Conservation (phyloP, 2,113 vertebrate genomes). For the Fukomys damarensis region DNA sequence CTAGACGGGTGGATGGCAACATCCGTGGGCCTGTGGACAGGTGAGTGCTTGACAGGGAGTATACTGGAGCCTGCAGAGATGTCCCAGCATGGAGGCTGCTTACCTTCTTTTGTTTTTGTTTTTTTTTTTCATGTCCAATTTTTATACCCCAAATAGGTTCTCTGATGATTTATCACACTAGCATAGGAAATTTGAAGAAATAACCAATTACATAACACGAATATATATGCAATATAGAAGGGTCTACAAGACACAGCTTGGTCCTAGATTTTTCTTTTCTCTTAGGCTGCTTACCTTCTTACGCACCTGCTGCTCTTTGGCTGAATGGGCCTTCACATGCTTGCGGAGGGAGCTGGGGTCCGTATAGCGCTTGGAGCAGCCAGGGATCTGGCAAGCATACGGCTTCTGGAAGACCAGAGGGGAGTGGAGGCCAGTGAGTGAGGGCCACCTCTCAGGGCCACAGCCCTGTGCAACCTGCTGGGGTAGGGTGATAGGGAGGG, state of each 20-base stretch:
- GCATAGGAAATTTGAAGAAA: constrained; percentile 72
- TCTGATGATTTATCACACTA: constrained; percentile 71
- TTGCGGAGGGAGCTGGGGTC: constrained; percentile 99
- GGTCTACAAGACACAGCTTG: constrained; percentile 68
- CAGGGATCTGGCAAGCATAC: constrained; percentile 98
- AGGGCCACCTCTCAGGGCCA: neutral
- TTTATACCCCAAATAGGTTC: constrained; percentile 64
- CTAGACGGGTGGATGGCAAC: rapidly evolving
- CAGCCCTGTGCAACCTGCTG: neutral
- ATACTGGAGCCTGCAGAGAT: neutral
- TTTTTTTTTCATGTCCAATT: constrained; percentile 46
- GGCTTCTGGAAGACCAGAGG: constrained; percentile 91
- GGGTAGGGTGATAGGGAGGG: neutral
- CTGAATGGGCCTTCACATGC: constrained; percentile 98
- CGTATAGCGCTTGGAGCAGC: constrained; percentile 98
- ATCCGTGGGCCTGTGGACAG: rapidly evolving
- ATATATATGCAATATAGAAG: constrained; percentile 67
- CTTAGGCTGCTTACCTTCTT: constrained; percentile 94
- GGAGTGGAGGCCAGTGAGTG: neutral
- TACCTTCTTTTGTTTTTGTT: no score
- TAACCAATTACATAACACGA: constrained; percentile 75
- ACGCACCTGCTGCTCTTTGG: constrained; percentile 97
- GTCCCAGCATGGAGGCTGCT: constrained; percentile 68
- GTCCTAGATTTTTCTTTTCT: constrained; percentile 79
- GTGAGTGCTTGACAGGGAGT: rapidly evolving